Evolutionary conservation across 2,113 vertebrate genomes (phyloP), one percentile per base, ranked within the genome.

Genomic region (Thinocorus orbignyianus): DNA sequence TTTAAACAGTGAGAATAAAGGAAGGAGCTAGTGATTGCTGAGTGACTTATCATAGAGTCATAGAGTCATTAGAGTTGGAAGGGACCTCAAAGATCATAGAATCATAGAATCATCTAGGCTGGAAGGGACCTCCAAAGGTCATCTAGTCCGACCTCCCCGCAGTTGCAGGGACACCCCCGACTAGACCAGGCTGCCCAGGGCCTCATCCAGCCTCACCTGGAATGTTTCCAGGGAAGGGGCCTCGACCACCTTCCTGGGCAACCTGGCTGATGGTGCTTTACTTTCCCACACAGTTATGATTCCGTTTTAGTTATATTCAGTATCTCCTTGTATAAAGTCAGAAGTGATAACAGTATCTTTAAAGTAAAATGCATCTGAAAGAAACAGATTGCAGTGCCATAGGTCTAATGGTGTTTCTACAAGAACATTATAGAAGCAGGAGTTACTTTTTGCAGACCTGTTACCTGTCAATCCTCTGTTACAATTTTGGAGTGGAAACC

Each of bases 401-500:
- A 73, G 22, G 28, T 71, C 11, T 78, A 49, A 49, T 35, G 39
- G 46, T 87, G 26, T 46, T 58, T 64, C 48, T 77, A 33, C 57
- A 71, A 94, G 71, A 81, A 57, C 57, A 17, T 83, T 37, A 44
- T 37, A 48, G 77, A 74, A 95, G 13, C 88, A 70, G 8, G 7
- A 49, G 25, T 86, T 57, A 86, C 96, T 91, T 89, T 33, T 90
- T 98, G 42, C 97, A 99, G 99, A 96, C 97, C 55, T 97, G 92
- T n/a, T 99, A 99, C 96, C 98, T 99, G 80, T 98, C 99, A 69
- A 77, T 98, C 44, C 97, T 99, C 92, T 99, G 99, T 94, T 99
- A 99, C 95, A 99, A 99, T 96, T 99, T 99, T 96, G 99, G 99
- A 92, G 88, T 99, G 68, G 98, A 99, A 74, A 96, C 97, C 12